Conservation (phyloP, 2,797 vertebrate genomes). For the Octomys mimax region DNA sequence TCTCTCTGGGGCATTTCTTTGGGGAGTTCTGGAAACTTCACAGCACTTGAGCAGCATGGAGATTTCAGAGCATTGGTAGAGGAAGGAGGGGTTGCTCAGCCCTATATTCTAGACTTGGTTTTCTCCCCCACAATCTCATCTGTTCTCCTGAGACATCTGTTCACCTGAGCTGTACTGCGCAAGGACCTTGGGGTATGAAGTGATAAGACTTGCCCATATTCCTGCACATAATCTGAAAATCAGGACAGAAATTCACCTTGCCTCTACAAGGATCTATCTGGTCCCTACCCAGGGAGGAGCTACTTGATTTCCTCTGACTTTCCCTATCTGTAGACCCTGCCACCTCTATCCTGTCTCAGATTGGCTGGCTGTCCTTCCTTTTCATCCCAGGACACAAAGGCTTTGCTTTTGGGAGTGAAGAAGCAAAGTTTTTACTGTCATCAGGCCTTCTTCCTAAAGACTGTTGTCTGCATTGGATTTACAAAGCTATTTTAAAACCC, state of each 20-base stretch:
- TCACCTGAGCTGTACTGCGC: too few relatives aligned
- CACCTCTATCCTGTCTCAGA: not conserved
- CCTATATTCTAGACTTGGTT: not conserved
- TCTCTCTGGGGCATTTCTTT: not conserved
- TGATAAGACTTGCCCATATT: not conserved
- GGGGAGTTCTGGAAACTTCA: not conserved
- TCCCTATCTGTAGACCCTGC: not conserved
- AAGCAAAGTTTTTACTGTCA: not conserved
- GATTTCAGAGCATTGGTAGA: not conserved
- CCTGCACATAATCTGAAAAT: not conserved
- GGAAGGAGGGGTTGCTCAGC: not conserved
- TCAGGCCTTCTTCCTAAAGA: not conserved
- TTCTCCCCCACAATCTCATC: not conserved
- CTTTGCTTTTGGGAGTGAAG: not conserved
- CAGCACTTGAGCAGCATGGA: not conserved
- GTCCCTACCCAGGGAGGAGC: not conserved
- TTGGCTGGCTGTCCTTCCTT: not conserved
- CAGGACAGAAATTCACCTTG: not conserved
- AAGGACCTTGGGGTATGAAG: not conserved
- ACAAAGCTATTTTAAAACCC: conserved; percentile 18
- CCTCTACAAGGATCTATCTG: not conserved
- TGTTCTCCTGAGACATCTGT: not conserved
- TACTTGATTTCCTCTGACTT: not conserved
- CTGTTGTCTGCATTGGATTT: not conserved
- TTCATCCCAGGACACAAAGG: not conserved